Percentiles rank a stretch among this genome's conserved stretches.
Evolutionary conservation across 2,113 vertebrate species (phyloP).

Genomic region (Zeus faber): DNA sequence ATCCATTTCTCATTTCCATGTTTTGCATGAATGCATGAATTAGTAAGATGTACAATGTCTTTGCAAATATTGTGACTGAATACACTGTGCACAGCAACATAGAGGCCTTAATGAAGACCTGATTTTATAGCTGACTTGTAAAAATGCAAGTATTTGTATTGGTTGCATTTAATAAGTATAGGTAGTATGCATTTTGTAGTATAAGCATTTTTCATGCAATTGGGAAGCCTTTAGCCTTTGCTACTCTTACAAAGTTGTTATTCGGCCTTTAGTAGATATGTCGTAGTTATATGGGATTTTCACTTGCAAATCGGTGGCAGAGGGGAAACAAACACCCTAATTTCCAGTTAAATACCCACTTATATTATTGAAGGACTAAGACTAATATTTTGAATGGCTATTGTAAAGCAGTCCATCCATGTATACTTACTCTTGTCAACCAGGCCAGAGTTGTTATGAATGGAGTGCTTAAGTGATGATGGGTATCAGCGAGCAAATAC

Average conservation of each 20-base stretch:
- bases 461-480: constrained; percentile 65
- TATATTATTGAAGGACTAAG: constrained; percentile 46
- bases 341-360: constrained; percentile 52
- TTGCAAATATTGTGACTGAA: constrained; percentile 20
- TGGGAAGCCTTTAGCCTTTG: too few species aligned
- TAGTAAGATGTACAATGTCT: constrained; percentile 34
- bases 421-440: constrained; percentile 56
- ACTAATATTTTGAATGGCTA: constrained; percentile 62
- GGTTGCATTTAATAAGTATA: too few species aligned
- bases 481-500: constrained; percentile 63
- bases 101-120: too few species aligned
- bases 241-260: constrained; percentile 32
- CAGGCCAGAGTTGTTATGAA: constrained; percentile 59
- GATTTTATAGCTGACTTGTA: not conserved
- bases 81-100: constrained; percentile 6
- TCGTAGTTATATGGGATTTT: constrained; percentile 36
- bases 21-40: too few species aligned
- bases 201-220: constrained; percentile 5
- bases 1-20: too few species aligned
- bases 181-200: not conserved
- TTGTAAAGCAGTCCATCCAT: constrained; percentile 61
- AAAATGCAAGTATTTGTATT: not conserved
- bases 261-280: constrained; percentile 31
- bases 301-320: constrained; percentile 50
- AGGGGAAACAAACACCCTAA: constrained; percentile 24